Evolutionary conservation across 37 sponge, comb jelly and placozoan species (phyloP), one percentile per base, ranked within the genome.

Genomic region (Beroe ovata): DNA sequence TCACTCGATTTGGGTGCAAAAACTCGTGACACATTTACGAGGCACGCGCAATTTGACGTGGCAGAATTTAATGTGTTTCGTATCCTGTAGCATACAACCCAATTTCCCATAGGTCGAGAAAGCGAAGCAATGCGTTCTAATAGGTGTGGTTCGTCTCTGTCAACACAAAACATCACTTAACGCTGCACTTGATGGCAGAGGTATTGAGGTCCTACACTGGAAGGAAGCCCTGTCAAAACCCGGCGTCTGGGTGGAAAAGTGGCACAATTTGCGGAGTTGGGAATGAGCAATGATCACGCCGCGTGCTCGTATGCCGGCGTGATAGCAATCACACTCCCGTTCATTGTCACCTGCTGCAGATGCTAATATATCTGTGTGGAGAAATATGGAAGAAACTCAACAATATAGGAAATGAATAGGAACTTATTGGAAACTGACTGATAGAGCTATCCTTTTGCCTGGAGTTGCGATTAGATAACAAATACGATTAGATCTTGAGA

Each of bases 141-240:
- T 77, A 16, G 84, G 84, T 16, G 54, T 77, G 25, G 84, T 77
- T 14, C 35, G 84, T n/a, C 84, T 77, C 25, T 77, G 84, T 77
- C 84, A 77, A 20, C 84, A 77, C 84, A 77, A 77, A 26, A 77
- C 47, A 3, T 21, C 19, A 19, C 19, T 77, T 22, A 39, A 77
- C 47, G 26, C 42, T 22, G 54, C 42, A 18, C 54, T 77, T 2
- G 84, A 77, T 77, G 84, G 84, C 1, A 11, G 84, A 4, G 84
- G 84, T 0, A 77, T 77, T 11, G 84, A 77, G 84, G 84, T 77
- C 14, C 33, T 77, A 3, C 84, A 77, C 33, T 77, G 84, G 84
- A 77, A 77, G 38, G 84, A 77, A 41, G n/a, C 84, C 8, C 54
- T 77, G 1, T 77, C 84, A 16, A 39, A 42, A 35, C 84, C 84